Base-by-base conservation (phyloP, 1,140 invertebrate genomes). In the Zophobas morio region DNA sequence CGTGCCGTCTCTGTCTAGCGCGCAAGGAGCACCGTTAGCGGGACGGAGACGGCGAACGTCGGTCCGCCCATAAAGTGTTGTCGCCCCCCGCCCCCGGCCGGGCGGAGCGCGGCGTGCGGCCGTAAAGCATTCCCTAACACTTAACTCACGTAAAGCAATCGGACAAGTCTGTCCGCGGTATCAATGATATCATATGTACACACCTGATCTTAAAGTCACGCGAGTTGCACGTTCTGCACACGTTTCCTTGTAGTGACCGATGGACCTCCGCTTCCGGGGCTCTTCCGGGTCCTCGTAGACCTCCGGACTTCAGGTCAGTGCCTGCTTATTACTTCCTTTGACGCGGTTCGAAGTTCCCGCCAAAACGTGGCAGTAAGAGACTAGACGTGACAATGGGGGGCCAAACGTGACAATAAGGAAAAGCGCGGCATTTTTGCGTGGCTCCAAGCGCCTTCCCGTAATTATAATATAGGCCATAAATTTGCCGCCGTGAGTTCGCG, bases 81-180 rank as follows among this genome's bases (percentile, higher is more conserved):
- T 79, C 63, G 73, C 73, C 79, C 81, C 81, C 81, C 78, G 70
- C 70, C 82, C 34, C 76, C 70, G 37, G 47, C 78, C 84, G 85
- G 84, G 84, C 82, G 84, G 82, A 84, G 83, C 74, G 78, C 77
- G 70, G 72, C 71, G 70, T 75, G 74, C 56, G 79, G 82, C 83
- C 84, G 84, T 85, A 85, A 85, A 86, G 82, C 81, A 85, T 86
- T 85, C 84, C 78, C 80, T 70, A 85, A 85, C 85, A 86, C 85
- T 86, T 86, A 86, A 86, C 85, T 86, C 83, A 84, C 85, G 85
- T 85, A 84, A 83, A 82, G 84, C 84, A 81, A 84, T 85, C 82
- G 81, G 85, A 85, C 83, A 85, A 85, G 83, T 85, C 80, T 81
- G 82, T 82, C 78, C 81, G 82, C 84, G 81, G 72, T 82, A 81